Percentiles rank a stretch among this genome's conserved stretches.
Conservation (phyloP, 2,797 vertebrate genomes). For the Neostethus bicornis region DNA sequence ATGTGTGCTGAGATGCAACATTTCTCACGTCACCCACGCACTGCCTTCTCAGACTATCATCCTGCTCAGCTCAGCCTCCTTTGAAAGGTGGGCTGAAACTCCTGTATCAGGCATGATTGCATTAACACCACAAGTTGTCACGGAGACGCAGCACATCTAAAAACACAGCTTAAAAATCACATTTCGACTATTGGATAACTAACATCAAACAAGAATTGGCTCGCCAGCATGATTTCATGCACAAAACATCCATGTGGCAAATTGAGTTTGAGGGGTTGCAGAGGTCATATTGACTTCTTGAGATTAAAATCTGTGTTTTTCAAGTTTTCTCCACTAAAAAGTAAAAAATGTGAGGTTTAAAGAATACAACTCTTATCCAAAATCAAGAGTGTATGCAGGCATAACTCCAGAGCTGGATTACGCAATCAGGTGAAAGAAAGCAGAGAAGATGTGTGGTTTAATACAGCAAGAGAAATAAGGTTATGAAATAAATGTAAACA, state of each 20-base stretch:
- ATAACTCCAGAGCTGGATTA: too few species aligned
- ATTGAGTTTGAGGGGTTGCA: too few species aligned
- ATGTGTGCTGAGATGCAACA: conserved; percentile 52
- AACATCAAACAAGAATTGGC: too few species aligned
- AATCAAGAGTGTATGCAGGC: too few species aligned
- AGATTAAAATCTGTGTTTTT: not conserved
- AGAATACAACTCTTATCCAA: not conserved
- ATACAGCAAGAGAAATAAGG: too few species aligned
- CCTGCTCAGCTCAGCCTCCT: conserved; percentile 25
- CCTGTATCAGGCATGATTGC: not conserved
- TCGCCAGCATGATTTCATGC: too few species aligned
- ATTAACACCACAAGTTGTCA: conserved; percentile 5
- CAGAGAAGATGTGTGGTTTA: too few species aligned
- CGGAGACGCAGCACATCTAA: not conserved
- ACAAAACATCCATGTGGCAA: too few species aligned
- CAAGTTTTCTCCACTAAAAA: not conserved
- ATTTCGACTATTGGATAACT: too few species aligned
- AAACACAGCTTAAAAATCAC: not conserved
- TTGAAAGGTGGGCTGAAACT: conserved; percentile 27
- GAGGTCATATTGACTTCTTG: too few species aligned
- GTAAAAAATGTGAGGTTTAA: not conserved
- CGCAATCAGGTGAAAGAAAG: too few species aligned
- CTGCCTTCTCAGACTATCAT: conserved; percentile 42
- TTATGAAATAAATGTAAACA: too few species aligned
- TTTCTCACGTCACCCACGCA: conserved; percentile 63